Percentiles rank a stretch among this genome's conserved stretches.
These are phyloP conservation scores for Nymphalis io DNA, from an alignment of 1,140 invertebrate species.

Conservation along the genomic window DNA sequence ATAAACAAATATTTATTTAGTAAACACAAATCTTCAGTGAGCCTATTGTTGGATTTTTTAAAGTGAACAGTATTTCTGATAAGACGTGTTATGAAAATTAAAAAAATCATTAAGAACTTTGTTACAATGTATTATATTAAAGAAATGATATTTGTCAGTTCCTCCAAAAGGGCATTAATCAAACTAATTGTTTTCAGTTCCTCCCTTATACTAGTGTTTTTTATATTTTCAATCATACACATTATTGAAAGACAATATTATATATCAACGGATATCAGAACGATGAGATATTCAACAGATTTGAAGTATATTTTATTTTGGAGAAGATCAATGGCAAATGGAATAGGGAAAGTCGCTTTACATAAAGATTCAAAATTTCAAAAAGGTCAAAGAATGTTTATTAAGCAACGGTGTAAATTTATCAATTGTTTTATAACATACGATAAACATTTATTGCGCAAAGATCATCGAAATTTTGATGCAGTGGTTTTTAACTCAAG, in stretches of 20 bases:
- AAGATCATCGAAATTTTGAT: slow-evolving; percentile 54
- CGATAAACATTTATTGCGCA: slow-evolving; percentile 45
- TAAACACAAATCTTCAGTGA: background rate
- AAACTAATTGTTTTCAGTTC: slow-evolving; percentile 40
- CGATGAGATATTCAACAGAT: slow-evolving; percentile 48
- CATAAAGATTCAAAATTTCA: background rate
- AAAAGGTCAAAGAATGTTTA: slow-evolving; percentile 55
- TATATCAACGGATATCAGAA: slow-evolving; percentile 4
- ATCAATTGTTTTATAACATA: slow-evolving; percentile 67
- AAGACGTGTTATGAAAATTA: slow-evolving; percentile 38
- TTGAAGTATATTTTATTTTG: slow-evolving; percentile 67
- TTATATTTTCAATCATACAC: slow-evolving; percentile 45
- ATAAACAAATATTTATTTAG: slow-evolving; percentile 10
- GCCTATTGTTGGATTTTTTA: slow-evolving; percentile 13
- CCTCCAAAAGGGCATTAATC: slow-evolving; percentile 45
- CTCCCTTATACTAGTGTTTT: slow-evolving; percentile 33
- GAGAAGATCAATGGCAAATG: slow-evolving; percentile 29
- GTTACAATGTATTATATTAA: slow-evolving; percentile 51
- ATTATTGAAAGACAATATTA: slow-evolving; percentile 25
- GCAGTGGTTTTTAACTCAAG: slow-evolving; percentile 58
- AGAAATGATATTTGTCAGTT: slow-evolving; percentile 56
- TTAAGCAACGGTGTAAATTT: slow-evolving; percentile 59
- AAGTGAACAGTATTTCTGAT: slow-evolving; percentile 20
- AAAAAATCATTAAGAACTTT: slow-evolving; percentile 26
- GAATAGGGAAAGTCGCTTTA: slow-evolving; percentile 12